Conservation (phyloP, 2,797 vertebrate genomes). For the Garrulus glandarius region DNA sequence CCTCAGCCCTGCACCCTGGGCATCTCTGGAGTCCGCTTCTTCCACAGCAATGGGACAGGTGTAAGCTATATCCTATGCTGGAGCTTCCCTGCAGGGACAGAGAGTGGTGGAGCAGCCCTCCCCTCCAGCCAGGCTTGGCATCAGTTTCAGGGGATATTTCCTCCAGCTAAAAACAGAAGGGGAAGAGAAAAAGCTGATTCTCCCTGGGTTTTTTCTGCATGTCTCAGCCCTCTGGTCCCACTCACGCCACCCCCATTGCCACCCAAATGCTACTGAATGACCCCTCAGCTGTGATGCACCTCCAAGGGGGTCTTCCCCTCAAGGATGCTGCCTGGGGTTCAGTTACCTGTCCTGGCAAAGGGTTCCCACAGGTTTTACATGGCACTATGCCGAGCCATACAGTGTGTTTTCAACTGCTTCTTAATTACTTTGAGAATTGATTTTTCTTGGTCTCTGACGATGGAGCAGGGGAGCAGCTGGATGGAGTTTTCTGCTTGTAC, state of each 20-base stretch:
- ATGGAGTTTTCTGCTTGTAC: not conserved
- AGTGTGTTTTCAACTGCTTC: not conserved
- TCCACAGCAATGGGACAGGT: not conserved
- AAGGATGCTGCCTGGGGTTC: not conserved
- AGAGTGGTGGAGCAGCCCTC: not conserved
- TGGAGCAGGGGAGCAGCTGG: slow-evolving; percentile 4
- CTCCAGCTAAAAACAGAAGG: slow-evolving; percentile 41
- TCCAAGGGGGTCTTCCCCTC: not conserved
- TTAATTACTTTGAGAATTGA: slow-evolving; percentile 1
- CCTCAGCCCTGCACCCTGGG: not conserved
- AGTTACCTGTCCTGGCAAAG: not conserved
- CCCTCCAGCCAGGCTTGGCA: not conserved
- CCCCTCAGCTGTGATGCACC: rapidly evolving
- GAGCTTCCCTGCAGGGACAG: not conserved
- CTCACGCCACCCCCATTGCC: rapidly evolving
- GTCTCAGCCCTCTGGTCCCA: not conserved
- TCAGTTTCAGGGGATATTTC: not conserved
- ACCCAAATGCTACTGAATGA: not conserved
- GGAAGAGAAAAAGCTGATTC: slow-evolving; percentile 57
- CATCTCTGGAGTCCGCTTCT: not conserved
- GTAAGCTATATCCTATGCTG: not conserved
- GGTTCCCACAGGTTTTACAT: not conserved
- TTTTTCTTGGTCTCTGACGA: not conserved
- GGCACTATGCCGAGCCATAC: rapidly evolving
- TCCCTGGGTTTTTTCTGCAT: not conserved